Conservation (phyloP, 2,888 invertebrate species). For the Chironomus riparius region DNA sequence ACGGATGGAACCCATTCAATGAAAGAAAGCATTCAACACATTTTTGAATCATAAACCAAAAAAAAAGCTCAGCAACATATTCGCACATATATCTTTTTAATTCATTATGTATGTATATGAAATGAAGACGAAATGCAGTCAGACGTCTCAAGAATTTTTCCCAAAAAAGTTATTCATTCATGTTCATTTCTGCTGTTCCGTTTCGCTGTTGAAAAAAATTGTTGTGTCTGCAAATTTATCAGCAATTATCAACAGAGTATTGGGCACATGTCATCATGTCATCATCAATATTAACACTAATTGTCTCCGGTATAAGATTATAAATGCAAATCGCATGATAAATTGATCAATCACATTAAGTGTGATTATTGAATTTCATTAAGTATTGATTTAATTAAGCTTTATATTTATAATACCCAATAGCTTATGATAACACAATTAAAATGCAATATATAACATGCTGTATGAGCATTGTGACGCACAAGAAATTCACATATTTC, state of each 20-base stretch:
- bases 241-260: no score
- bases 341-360: not conserved
- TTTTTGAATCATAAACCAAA: not conserved
- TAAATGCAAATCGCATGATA: not conserved
- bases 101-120: not conserved
- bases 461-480: no score
- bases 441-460: no score
- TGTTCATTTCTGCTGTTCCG: not conserved
- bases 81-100: not conserved
- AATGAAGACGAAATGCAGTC: not conserved
- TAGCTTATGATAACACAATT: no score
- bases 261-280: no score
- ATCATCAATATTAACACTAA: no score
- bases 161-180: not conserved
- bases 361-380: not conserved
- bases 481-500: no score
- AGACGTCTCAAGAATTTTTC: constrained; percentile 16
- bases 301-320: not conserved
- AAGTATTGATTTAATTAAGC: no score
- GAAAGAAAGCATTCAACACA: constrained; percentile 11
- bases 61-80: not conserved
- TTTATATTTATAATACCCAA: no score
- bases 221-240: no score
- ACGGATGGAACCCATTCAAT: not conserved
- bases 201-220: no score